Percentiles rank a stretch among this genome's conserved stretches.
phyloP scores from a whole-genome alignment of 2,113 vertebrate species.

The Menura novaehollandiae region DNA sequence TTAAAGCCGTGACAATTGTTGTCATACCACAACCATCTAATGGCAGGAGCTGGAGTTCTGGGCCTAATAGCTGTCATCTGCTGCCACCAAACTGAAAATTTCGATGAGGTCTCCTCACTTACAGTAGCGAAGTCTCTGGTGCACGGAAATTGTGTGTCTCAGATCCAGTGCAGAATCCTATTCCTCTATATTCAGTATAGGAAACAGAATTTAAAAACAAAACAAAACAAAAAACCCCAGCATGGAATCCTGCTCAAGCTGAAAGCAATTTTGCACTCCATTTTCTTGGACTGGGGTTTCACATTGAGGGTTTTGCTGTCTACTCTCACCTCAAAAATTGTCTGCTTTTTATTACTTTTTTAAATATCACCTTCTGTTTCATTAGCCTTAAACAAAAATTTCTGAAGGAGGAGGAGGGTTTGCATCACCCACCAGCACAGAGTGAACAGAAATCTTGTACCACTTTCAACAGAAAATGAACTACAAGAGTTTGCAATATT shows the following conservation, averaged over 20 bases:
- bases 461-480: neutral
- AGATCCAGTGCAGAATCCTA: neutral
- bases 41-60: neutral
- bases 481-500: neutral
- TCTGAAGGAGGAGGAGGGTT: neutral
- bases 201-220: neutral
- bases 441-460: neutral
- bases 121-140: neutral
- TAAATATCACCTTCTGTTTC: neutral
- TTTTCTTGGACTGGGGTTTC: neutral
- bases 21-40: neutral
- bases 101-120: neutral
- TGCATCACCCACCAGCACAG: neutral
- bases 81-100: neutral
- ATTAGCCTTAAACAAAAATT: neutral
- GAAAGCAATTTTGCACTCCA: neutral
- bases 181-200: neutral
- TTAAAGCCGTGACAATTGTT: neutral
- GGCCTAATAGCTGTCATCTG: neutral
- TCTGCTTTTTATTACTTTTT: neutral
- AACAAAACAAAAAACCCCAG: neutral
- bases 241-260: neutral
- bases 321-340: neutral
- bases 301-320: neutral
- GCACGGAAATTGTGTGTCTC: neutral